phyloP scores from a whole-genome alignment of 30 jellyfish, hydroid and myxozoan genomes.

The Turritopsis rubra region DNA sequence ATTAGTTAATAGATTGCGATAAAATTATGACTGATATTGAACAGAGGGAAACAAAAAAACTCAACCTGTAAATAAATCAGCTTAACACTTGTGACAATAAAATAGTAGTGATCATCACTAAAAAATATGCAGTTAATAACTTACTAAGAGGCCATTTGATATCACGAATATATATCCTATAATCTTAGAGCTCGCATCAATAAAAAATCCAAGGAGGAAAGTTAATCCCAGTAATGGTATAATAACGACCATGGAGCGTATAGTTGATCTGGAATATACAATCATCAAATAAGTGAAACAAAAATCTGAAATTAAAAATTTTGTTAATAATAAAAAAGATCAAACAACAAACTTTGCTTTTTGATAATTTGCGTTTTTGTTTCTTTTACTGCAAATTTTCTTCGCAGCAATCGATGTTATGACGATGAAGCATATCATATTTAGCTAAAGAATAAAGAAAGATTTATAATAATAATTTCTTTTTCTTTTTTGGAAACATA shows the following conservation, averaged over 20 bases:
- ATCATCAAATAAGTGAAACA: no score
- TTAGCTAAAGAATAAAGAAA: not conserved
- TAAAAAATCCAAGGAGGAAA: constrained; percentile 11
- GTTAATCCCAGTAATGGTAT: constrained; percentile 11
- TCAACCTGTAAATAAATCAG: not conserved
- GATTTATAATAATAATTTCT: no score
- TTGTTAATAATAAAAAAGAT: no score
- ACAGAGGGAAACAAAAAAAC: no score
- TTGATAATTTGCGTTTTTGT: not conserved
- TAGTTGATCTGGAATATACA: not conserved
- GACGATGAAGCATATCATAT: not conserved
- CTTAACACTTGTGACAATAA: no score
- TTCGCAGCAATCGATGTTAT: not conserved
- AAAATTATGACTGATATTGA: no score
- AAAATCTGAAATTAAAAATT: no score
- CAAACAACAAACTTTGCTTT: not conserved
- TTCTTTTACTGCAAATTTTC: not conserved
- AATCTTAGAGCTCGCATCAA: not conserved
- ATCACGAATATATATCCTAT: constrained; percentile 21
- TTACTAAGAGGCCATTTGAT: constrained; percentile 10
- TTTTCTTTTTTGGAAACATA: not conserved
- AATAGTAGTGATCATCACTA: no score
- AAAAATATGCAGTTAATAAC: not conserved
- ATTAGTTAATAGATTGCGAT: no score
- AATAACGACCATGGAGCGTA: constrained; percentile 10